Base-by-base conservation (phyloP, 2,113 vertebrate species). In the Mustela nigripes region DNA sequence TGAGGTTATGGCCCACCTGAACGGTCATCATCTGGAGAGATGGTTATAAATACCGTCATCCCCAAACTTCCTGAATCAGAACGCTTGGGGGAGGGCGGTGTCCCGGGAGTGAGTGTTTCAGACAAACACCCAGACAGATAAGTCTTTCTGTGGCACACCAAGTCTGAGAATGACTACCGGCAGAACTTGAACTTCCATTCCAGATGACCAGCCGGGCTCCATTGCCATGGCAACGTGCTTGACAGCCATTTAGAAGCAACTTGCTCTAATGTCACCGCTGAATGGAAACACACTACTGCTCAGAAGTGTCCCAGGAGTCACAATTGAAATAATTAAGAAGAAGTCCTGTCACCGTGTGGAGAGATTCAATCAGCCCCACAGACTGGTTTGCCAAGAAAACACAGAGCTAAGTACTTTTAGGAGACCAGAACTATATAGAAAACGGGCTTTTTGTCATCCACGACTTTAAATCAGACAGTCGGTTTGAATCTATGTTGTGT, bases 201-300 rank as follows among this genome's bases (percentile, higher is more conserved):
- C 80, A 96, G 84, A 80, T 97, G 94, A 97, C 83, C 95, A 97
- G 14, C 63, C 36, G 63, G 80, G 90, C 50, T 95, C 80, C 90
- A 84, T 96, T 89, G 65, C 94, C 84, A 98, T 97, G 80, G 79
- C 80, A 98, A 97, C 74, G 2, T 58, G 42, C n/a, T 97, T 92
- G 90, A 69, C 94, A 94, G 90, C 74, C 80, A 94, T 92, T 97
- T 94, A 93, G 95, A 97, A 96, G 63, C 89, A 96, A 95, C 67
- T 93, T 82, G 74, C 74, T 96, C 74, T 94, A 97, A 96, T 94
- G 62, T 96, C 87, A 92, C 94, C 62, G 84, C 69, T 95, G 65
- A 15, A 96, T 82, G n/a, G 60, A 96, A 95, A 92, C 58, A 85
- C 36, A 33, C 91, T 73, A 92, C 79, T 71, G 63, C 76, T 88